Evolutionary conservation across 2,113 vertebrate species (phyloP), one percentile per base, ranked within the genome.

Genomic region (Cyanistes caeruleus): DNA sequence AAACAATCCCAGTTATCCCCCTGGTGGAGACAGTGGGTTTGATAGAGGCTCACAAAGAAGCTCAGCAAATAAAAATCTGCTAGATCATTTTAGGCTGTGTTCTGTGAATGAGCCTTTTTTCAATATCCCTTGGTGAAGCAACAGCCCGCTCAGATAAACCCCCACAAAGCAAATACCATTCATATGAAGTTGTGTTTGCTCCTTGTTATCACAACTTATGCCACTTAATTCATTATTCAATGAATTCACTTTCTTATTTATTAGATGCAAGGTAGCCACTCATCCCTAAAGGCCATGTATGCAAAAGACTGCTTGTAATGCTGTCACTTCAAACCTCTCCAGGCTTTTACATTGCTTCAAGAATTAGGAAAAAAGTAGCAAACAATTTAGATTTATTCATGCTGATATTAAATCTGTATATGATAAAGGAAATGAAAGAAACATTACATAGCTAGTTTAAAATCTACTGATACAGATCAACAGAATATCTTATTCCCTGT

Each of bases 251-350:
- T 98, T 98, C 97, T 98, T 98, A 98, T 98, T 98, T 98, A 98
- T 98, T 98, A 98, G 97, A 98, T 98, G 98, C 98, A 98, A 98
- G 97, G 97, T 98, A 98, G 98, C 97, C 84, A 85, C 95, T 98
- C 97, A 98, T 98, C 98, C 98, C 98, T 97, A 96, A 98, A 98
- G 98, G 98, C 98, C 97, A 97, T 97, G 97, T 98, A 98, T 98
- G 98, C 98, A 98, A 98, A 98, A 98, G 97, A 98, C 97, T 98
- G 97, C 98, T 98, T 98, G 98, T 98, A 98, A 98, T 98, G 97
- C 98, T 98, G 98, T 98, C 98, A 98, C 97, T 98, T 98, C 97
- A 98, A 98, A 98, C 97, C 97, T 98, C 97, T 97, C 96, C 87
- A 97, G 97, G 97, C 93, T 98, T 97, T 97, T 97, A 98, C 97